A percentile compares a stretch with the other conserved stretches of the same genome.
Evolutionary conservation across 2,888 invertebrate species (phyloP).

Genomic region (Mantis religiosa): DNA sequence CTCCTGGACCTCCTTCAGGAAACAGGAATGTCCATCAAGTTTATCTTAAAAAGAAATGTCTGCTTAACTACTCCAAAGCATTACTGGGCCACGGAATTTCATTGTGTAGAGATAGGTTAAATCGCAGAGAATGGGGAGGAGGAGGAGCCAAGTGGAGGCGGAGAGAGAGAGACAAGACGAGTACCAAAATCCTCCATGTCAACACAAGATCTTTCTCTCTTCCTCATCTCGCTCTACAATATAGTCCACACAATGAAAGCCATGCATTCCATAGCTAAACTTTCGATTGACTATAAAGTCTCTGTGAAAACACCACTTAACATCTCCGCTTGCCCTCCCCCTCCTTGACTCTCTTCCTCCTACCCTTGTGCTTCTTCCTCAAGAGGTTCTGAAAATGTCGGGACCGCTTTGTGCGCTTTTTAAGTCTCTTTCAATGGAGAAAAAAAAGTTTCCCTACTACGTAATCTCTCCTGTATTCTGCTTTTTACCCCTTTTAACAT

Average conservation of each 20-base stretch:
- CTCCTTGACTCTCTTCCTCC: not conserved
- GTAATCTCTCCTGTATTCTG: not conserved
- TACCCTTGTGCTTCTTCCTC: not conserved
- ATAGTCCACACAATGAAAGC: not conserved
- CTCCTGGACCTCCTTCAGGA: too few species aligned
- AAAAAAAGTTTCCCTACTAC: not conserved
- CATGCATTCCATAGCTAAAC: not conserved
- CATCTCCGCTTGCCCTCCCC: not conserved
- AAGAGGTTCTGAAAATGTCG: not conserved
- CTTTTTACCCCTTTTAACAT: not conserved
- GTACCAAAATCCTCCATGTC: slow-evolving; percentile 6
- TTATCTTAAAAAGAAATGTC: not conserved
- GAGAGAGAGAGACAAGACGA: not conserved
- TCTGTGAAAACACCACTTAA: slow-evolving; percentile 13
- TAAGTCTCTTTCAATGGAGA: not conserved
- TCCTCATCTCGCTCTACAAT: not conserved
- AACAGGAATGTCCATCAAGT: not conserved
- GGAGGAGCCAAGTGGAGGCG: not conserved
- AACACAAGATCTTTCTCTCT: not conserved
- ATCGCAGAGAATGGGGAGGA: not conserved
- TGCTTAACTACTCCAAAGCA: not conserved
- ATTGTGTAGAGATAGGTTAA: not conserved
- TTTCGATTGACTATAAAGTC: not conserved
- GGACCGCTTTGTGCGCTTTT: slow-evolving; percentile 2
- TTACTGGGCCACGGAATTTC: not conserved